Evolutionary conservation across 2,888 invertebrate species (phyloP).

Genomic region (Drosophila rellima): DNA sequence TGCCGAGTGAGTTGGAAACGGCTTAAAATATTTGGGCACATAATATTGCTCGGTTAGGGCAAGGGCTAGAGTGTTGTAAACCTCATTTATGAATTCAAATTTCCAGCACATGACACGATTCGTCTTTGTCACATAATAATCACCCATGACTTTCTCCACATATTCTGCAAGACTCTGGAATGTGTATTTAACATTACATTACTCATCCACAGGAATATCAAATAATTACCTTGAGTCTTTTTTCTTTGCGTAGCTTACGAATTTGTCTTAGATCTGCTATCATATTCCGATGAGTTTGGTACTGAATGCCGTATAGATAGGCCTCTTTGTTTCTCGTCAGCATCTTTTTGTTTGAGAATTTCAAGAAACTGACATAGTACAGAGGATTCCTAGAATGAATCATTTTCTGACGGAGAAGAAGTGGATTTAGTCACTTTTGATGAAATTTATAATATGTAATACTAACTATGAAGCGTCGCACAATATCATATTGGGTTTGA

Average conservation of each 20-base stretch:
- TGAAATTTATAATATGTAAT: background rate
- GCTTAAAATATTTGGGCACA: conserved; percentile 14
- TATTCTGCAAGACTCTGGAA: conserved; percentile 47
- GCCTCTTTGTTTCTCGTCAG: conserved; percentile 64
- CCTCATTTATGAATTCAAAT: conserved; percentile 83
- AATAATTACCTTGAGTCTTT: conserved; percentile 62
- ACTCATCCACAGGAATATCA: background rate
- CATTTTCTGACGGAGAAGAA: conserved; percentile 77
- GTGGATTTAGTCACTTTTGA: background rate
- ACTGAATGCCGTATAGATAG: conserved; percentile 77
- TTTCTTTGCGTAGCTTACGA: conserved; percentile 58
- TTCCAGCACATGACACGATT: conserved; percentile 84
- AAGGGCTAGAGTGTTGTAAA: conserved; percentile 82
- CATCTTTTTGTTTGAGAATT: conserved; percentile 68
- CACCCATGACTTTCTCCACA: conserved; percentile 81
- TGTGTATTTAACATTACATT: no score
- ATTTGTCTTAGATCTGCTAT: conserved; percentile 72
- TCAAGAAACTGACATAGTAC: conserved; percentile 72
- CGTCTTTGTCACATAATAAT: conserved; percentile 82
- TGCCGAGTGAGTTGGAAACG: conserved; percentile 2
- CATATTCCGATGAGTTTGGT: conserved; percentile 83
- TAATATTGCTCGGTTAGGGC: conserved; percentile 72
- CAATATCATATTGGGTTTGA: conserved; percentile 68
- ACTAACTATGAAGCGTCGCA: conserved; percentile 76
- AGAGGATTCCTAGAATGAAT: conserved; percentile 81